Evolutionary conservation across 2,797 vertebrate genomes (phyloP).

Genomic region (Borostomias antarcticus): DNA sequence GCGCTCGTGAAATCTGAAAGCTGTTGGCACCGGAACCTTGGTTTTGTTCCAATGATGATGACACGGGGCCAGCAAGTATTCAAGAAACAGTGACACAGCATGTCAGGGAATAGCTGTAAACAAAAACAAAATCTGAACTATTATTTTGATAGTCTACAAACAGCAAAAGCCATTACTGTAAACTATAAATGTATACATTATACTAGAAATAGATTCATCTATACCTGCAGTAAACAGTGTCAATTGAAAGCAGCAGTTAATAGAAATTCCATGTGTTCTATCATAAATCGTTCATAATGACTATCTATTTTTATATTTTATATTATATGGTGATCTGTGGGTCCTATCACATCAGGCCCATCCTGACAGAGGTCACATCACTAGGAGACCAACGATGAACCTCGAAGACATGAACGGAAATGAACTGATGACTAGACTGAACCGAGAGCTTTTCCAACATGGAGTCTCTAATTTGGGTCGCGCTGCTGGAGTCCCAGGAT

Average conservation of each 20-base stretch:
- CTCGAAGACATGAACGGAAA: conserved; percentile 2
- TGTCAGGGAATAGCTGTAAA: conserved; percentile 35
- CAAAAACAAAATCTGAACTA: neutral
- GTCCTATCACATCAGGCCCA: too few relatives aligned
- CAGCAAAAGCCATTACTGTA: neutral
- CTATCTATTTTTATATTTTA: too few relatives aligned
- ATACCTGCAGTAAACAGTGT: too few relatives aligned
- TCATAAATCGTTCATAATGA: too few relatives aligned
- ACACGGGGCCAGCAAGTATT: conserved; percentile 20
- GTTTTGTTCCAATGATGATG: conserved; percentile 50
- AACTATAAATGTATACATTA: too few relatives aligned
- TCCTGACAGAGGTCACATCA: too few relatives aligned
- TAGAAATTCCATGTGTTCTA: too few relatives aligned
- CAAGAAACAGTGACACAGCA: conserved; percentile 33
- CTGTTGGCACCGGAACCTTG: conserved; percentile 45
- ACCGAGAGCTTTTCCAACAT: conserved; percentile 45
- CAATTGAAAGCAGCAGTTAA: too few relatives aligned
- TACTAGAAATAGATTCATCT: too few relatives aligned
- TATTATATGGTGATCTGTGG: too few relatives aligned
- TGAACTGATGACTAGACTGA: conserved; percentile 31
- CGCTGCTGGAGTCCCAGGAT: conserved; percentile 56
- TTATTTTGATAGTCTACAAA: neutral
- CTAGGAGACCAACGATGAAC: neutral
- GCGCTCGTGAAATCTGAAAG: conserved; percentile 66
- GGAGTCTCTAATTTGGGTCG: conserved; percentile 62